Conservation (phyloP, 2,888 invertebrate genomes). For the Meghimatium bilineatum region DNA sequence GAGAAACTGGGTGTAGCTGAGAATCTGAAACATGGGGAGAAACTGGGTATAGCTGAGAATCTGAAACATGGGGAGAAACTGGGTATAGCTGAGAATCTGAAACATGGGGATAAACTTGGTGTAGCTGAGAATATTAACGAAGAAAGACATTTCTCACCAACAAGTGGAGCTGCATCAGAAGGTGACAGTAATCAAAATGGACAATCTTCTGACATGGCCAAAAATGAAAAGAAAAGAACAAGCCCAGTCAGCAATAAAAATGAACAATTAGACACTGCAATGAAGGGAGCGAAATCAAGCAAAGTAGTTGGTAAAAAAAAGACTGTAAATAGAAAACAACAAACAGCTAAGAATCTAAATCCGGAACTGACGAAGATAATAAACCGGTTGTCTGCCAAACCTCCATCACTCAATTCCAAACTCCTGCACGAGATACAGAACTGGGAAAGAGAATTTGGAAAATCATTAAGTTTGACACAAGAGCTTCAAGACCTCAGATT, state of each 20-base stretch:
- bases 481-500: too few relatives aligned
- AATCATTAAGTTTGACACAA: not conserved
- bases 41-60: not conserved
- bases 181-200: not conserved
- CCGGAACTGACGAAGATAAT: not conserved
- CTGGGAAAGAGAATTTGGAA: constrained; percentile 11
- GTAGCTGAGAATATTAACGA: not conserved
- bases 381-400: not conserved
- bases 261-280: not conserved
- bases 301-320: not conserved
- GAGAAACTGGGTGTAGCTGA: too few relatives aligned
- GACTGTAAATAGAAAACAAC: not conserved
- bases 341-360: not conserved
- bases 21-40: too few relatives aligned
- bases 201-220: not conserved
- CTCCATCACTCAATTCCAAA: not conserved
- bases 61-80: too few relatives aligned
- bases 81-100: not conserved
- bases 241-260: not conserved
- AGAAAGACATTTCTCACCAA: not conserved
- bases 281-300: not conserved
- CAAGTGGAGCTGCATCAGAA: not conserved
- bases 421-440: not conserved
- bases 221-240: not conserved
- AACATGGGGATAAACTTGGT: too few relatives aligned